Evolutionary conservation across 2,113 vertebrate species (phyloP).

Genomic region (Phasianus colchicus): DNA sequence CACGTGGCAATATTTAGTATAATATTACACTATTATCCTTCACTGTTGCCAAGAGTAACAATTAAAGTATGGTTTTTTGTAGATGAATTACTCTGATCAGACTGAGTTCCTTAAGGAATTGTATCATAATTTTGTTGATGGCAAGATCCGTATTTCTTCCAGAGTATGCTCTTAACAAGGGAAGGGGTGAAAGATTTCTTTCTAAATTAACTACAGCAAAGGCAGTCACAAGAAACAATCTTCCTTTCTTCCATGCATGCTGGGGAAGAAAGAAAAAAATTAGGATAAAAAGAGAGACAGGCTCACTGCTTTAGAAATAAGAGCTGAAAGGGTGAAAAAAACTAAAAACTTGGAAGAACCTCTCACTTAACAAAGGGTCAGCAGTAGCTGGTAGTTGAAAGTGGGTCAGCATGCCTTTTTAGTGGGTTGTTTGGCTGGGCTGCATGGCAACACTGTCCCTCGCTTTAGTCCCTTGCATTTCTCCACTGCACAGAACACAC

Average conservation of each 20-base stretch:
- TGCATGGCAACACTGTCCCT: constrained; percentile 45
- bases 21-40: constrained; percentile 75
- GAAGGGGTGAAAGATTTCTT: not conserved
- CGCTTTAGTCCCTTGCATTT: not conserved
- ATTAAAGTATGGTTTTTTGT: constrained; percentile 73
- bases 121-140: constrained; percentile 72
- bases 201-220: constrained; percentile 24
- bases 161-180: constrained; percentile 51
- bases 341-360: constrained; percentile 51
- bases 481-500: not conserved
- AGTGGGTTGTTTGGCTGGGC: constrained; percentile 26
- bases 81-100: constrained; percentile 68
- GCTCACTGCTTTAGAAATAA: constrained; percentile 45
- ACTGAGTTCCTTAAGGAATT: constrained; percentile 63
- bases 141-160: constrained; percentile 72
- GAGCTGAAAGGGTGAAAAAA: constrained; percentile 42
- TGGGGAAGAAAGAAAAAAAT: not conserved
- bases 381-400: constrained; percentile 57
- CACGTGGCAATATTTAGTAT: constrained; percentile 80
- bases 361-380: constrained; percentile 41
- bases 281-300: not conserved
- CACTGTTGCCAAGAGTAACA: constrained; percentile 73
- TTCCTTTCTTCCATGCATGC: not conserved
- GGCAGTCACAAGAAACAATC: not conserved
- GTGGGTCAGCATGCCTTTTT: constrained; percentile 53